Conservation (phyloP, 2,113 vertebrate genomes). For the Daboia siamensis region DNA sequence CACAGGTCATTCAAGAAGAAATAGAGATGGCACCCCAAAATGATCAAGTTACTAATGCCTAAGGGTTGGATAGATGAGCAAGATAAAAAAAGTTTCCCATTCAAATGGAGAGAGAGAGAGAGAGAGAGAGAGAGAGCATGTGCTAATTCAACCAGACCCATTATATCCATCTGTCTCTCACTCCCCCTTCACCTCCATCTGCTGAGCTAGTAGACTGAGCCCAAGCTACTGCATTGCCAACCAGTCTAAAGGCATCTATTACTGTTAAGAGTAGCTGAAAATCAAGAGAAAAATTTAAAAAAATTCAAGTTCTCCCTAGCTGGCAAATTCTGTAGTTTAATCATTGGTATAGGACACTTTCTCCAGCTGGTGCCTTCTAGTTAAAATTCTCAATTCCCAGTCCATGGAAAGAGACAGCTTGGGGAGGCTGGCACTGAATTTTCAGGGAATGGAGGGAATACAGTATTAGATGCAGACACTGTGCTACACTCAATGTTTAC, state of each 20-base stretch:
- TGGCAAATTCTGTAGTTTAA: not conserved
- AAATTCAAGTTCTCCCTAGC: not conserved
- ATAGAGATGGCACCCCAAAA: not conserved
- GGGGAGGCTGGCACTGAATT: not conserved
- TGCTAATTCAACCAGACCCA: not conserved
- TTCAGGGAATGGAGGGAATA: not conserved
- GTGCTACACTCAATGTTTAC: not conserved
- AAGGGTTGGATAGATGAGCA: not conserved
- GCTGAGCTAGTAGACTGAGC: not conserved
- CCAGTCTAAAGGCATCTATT: not conserved
- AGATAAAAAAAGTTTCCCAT: not conserved
- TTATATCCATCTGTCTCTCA: not conserved
- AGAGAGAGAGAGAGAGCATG: not conserved
- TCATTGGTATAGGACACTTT: not conserved
- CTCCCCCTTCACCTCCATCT: not conserved
- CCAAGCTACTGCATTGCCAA: not conserved
- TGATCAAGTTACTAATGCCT: conserved; percentile 22
- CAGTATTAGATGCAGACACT: not conserved
- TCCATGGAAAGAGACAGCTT: not conserved
- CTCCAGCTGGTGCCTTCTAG: not conserved
- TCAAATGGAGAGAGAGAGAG: not conserved
- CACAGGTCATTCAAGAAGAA: not conserved
- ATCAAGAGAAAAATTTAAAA: not conserved
- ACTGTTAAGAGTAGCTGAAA: not conserved
- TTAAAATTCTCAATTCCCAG: not conserved